Evolutionary conservation across 2,888 invertebrate species (phyloP).

Genomic region (Liopterus haemorrhoidalis): DNA sequence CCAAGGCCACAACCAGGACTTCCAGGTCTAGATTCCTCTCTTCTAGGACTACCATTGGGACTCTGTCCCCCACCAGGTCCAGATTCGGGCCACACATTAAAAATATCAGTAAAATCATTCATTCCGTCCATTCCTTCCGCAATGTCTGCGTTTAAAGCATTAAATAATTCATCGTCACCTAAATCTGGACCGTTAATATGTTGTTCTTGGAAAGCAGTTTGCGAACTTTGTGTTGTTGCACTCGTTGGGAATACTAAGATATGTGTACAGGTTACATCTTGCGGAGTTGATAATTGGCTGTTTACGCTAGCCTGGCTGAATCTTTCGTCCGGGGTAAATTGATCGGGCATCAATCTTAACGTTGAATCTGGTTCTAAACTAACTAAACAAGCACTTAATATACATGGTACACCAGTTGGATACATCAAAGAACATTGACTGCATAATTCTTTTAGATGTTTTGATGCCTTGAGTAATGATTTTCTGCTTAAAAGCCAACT

Average conservation of each 20-base stretch:
- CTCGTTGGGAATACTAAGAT: conserved; percentile 98
- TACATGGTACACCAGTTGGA: conserved; percentile 78
- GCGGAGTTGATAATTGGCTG: conserved; percentile 87
- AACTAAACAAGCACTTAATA: conserved; percentile 96
- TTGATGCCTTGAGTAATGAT: conserved; percentile 80
- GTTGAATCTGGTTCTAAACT: conserved; percentile 84
- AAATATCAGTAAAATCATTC: conserved; percentile 72
- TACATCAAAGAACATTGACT: conserved; percentile 79
- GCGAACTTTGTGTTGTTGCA: conserved; percentile 81
- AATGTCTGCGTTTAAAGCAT: conserved; percentile 56
- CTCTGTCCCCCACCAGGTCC: conserved; percentile 53
- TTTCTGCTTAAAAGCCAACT: conserved; percentile 88
- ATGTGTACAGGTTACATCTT: conserved; percentile 95
- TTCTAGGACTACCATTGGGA: conserved; percentile 53
- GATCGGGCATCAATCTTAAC: conserved; percentile 87
- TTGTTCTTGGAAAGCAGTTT: conserved; percentile 64
- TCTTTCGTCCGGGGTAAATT: conserved; percentile 91
- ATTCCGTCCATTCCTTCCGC: conserved; percentile 65
- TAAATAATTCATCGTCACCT: conserved; percentile 62
- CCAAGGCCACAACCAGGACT: conserved; percentile 49
- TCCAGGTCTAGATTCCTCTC: conserved; percentile 49
- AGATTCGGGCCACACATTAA: conserved; percentile 61
- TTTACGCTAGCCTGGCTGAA: conserved; percentile 83
- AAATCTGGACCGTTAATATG: conserved; percentile 61
- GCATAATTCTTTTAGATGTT: conserved; percentile 85